Conservation (phyloP, 1,140 invertebrate species). For the Cherax destructor region DNA sequence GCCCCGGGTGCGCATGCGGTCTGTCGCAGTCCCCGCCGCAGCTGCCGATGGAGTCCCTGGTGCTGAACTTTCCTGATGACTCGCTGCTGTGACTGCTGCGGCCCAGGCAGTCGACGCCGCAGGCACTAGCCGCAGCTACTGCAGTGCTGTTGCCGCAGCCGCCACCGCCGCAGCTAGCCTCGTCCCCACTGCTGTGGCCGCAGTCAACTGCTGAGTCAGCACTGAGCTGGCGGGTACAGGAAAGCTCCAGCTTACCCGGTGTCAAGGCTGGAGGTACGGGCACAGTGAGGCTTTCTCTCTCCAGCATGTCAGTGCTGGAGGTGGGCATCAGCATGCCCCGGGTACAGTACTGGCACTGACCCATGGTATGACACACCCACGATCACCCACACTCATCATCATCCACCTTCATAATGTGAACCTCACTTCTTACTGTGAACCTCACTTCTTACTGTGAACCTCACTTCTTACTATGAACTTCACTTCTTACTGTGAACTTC, state of each 20-base stretch:
- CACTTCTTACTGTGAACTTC: background rate
- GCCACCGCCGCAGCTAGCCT: slow-evolving; percentile 28
- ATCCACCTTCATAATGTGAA: background rate
- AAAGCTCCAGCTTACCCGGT: background rate
- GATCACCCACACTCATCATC: background rate
- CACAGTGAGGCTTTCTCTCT: background rate
- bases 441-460: background rate
- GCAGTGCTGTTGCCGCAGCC: background rate
- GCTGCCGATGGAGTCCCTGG: slow-evolving; percentile 43
- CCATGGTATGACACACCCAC: slow-evolving; percentile 35
- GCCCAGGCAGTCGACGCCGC: background rate
- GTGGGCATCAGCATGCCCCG: background rate
- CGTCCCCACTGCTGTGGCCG: slow-evolving; percentile 59
- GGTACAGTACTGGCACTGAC: slow-evolving; percentile 54
- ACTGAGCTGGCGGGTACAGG: background rate
- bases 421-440: background rate
- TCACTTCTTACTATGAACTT: background rate
- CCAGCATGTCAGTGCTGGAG: background rate
- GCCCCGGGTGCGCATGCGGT: background rate
- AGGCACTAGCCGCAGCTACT: too few species aligned
- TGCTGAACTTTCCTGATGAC: slow-evolving; percentile 60
- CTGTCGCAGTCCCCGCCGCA: slow-evolving; percentile 7
- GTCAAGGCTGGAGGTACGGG: background rate
- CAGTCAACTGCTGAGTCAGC: slow-evolving; percentile 28
- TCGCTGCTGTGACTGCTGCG: slow-evolving; percentile 60